phyloP scores from a whole-genome alignment of 2,888 invertebrate species.

The Lysandra coridon region DNA sequence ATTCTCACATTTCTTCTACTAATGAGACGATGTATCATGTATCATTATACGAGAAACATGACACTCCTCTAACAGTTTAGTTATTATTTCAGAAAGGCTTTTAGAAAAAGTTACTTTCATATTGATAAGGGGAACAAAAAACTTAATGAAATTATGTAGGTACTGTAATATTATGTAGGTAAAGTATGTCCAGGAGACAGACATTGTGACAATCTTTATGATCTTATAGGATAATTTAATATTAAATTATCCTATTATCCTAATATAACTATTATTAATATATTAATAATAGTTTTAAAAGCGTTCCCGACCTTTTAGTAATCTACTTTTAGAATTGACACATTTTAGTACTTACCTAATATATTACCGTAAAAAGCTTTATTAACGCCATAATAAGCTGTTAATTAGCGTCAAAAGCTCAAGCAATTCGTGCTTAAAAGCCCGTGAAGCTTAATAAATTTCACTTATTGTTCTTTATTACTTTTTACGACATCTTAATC shows the following conservation, averaged over 20 bases:
- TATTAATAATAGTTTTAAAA: background rate
- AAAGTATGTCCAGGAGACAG: too few relatives aligned
- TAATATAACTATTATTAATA: too few relatives aligned
- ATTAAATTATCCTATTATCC: too few relatives aligned
- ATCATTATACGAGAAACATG: constrained; percentile 4
- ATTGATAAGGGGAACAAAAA: background rate
- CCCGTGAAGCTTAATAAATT: constrained; percentile 30
- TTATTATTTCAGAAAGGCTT: background rate
- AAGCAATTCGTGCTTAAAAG: constrained; percentile 26
- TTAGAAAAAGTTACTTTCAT: background rate
- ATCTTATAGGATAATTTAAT: too few relatives aligned
- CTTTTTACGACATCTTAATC: constrained; percentile 29
- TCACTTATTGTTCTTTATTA: constrained; percentile 30
- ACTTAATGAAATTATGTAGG: too few relatives aligned
- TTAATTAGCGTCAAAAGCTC: constrained; percentile 21
- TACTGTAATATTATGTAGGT: too few relatives aligned
- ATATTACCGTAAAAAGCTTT: background rate
- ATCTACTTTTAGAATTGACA: background rate
- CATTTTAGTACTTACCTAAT: background rate
- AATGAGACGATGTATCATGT: constrained; percentile 14
- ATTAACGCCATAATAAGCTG: constrained; percentile 19
- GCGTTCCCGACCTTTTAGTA: too few relatives aligned
- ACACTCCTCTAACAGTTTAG: background rate
- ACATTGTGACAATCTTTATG: too few relatives aligned
- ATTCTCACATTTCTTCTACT: background rate